phyloP scores from a whole-genome alignment of 2,797 vertebrate genomes.

The Mormyrops attenuatus region DNA sequence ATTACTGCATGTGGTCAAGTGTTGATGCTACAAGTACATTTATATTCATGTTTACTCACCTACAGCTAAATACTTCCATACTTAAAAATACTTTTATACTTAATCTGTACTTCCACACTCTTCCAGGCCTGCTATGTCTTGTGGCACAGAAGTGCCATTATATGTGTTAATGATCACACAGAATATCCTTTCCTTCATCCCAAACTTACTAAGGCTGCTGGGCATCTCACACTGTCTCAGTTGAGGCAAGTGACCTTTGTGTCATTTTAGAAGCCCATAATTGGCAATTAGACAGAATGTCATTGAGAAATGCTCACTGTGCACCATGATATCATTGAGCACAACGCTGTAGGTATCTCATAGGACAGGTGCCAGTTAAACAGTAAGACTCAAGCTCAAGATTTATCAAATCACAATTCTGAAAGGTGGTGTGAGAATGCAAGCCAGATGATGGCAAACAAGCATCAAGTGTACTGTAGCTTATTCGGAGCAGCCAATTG shows the following conservation, averaged over 20 bases:
- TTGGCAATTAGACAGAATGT: background rate
- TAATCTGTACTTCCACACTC: background rate
- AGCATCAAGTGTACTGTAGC: background rate
- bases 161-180: background rate
- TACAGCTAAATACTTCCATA: background rate
- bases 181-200: background rate
- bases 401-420: background rate
- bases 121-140: background rate
- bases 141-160: background rate
- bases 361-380: background rate
- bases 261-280: background rate
- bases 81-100: background rate
- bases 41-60: background rate
- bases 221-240: background rate
- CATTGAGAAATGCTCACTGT: background rate
- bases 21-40: background rate
- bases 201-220: background rate
- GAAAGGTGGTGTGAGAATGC: background rate
- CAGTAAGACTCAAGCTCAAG: background rate
- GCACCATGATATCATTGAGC: background rate
- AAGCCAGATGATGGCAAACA: background rate
- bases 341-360: background rate
- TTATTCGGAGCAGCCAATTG: background rate
- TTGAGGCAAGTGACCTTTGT: background rate
- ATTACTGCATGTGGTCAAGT: background rate